Evolutionary conservation across 2,888 invertebrate genomes (phyloP), one percentile per base, ranked within the genome.

Genomic region (Cataglyphis altisquamis): DNA sequence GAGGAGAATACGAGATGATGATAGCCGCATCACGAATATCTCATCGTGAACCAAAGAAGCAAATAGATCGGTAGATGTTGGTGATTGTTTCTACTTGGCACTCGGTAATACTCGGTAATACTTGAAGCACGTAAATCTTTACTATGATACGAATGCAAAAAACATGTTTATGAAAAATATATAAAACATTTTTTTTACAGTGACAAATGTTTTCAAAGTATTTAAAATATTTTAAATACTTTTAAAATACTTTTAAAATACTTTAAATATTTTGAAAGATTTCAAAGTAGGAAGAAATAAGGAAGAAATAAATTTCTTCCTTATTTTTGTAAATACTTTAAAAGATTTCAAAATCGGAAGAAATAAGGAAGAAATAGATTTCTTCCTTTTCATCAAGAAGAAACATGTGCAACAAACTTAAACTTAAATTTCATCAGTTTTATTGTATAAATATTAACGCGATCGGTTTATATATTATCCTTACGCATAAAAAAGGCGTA

Each of bases 1-100:
- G 75, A 78, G 75, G 82, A 57, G 82, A 84, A 77, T 52, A 81
- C 60, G 82, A 83, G 83, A 90, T 85, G 84, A 88, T 84, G 87
- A 87, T 88, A 82, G 82, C 82, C 63, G 84, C 68, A 52, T 52
- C 66, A 32, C 63, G 83, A 88, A 84, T 81, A 87, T 87, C 48
- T 77, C 83, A 83, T 82, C 78, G 63, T 57, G 64, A 80, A 63
- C 67, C 68, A 77, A 68, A 84, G 67, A 45, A 77, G 82, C 84
- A 85, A 87, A 89, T 81, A 85, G 82, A 86, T 66, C 72, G 66
- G 80, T 86, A 74, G 87, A 67, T 62, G 52, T 78, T 21, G 21
- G 21, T 21, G 21, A 21, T 21, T 39, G 39, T 41, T 62, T 75
- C 81, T 64, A 45, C 72, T 80, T 80, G 72, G 60, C 78, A 68